Evolutionary conservation across 1,140 invertebrate species (phyloP).

Genomic region (Octopus bimaculoides): DNA sequence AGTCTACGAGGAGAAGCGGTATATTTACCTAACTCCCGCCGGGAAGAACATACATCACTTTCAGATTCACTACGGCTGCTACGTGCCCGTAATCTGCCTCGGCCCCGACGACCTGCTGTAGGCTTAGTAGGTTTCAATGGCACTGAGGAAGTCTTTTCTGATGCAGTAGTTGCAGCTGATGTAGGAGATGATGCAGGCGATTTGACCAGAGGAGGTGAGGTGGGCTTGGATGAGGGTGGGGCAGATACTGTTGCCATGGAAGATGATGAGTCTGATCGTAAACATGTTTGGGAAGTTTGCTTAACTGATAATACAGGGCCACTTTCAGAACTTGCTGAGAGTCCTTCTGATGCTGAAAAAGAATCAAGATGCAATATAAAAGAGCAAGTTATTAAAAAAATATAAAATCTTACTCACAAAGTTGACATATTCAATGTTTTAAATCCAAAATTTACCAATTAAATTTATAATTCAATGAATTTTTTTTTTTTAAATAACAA

Average conservation of each 20-base stretch:
- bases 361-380: no score
- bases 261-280: neutral
- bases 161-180: neutral
- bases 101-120: constrained; percentile 32
- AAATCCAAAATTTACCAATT: neutral
- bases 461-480: neutral
- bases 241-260: neutral
- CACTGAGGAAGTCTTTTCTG: constrained; percentile 20
- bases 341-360: constrained; percentile 11
- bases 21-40: constrained; percentile 9
- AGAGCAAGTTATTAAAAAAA: no score
- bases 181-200: constrained; percentile 9
- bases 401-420: no score
- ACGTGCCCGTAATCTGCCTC: constrained; percentile 30
- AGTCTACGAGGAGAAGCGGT: constrained; percentile 3
- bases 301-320: neutral
- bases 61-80: constrained; percentile 42
- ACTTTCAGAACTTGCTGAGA: constrained; percentile 13
- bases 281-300: neutral
- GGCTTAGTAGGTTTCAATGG: constrained; percentile 9
- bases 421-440: no score
- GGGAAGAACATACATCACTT: constrained; percentile 21
- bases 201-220: neutral
- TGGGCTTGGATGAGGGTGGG: neutral
- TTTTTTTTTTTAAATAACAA: no score